Base-by-base conservation (phyloP, 2,797 vertebrate species). In the Artibeus lituratus region DNA sequence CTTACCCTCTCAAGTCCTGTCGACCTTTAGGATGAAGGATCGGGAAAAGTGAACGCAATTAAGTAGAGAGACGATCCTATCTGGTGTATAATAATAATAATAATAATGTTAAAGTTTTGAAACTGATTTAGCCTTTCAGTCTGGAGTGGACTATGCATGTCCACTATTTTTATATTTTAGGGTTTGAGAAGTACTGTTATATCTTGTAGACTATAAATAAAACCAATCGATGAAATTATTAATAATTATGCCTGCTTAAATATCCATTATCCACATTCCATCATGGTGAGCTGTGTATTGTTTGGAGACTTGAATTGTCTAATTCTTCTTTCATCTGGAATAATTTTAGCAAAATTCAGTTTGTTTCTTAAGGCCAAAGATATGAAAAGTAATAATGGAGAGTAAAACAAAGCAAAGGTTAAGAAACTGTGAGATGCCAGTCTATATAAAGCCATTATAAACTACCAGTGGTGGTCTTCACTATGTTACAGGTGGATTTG, bases 291-390 rank as follows among this genome's bases (percentile, higher is more conserved):
- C 44, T 93, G 26, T 92, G 15, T 86, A 29, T 72, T 69, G 0
- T 51, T 95, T 91, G 53, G 49, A 83, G 49, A 89, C 51, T 92
- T 90, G 57, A 95, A 91, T 65, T 82, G 26, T 73, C 53, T 82
- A 29, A 51, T 78, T 49, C n/a, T 94, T 96, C 87, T 11, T 42
- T 7, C 39, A 80, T 70, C 69, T 81, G 37, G 62, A 86, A 37
- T 77, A 82, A 72, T 70, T 89, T 4, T 22, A 55, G 42, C 39
- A 73, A 77, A 88, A 94, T 24, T 78, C 47, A 37, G 21, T 97
- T 87, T 88, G 85, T 83, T 91, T 91, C 22, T 69, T 74, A 51
- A 82, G 89, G 49, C 42, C 62, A 89, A 65, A 72, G 24, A 86
- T 67, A 62, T 89, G 49, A 92, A 95, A 81, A 69, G 21, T 78